Percentiles rank a stretch among this genome's conserved stretches.
phyloP scores from a whole-genome alignment of 2,888 invertebrate genomes.

The Lasioglossum morio region DNA sequence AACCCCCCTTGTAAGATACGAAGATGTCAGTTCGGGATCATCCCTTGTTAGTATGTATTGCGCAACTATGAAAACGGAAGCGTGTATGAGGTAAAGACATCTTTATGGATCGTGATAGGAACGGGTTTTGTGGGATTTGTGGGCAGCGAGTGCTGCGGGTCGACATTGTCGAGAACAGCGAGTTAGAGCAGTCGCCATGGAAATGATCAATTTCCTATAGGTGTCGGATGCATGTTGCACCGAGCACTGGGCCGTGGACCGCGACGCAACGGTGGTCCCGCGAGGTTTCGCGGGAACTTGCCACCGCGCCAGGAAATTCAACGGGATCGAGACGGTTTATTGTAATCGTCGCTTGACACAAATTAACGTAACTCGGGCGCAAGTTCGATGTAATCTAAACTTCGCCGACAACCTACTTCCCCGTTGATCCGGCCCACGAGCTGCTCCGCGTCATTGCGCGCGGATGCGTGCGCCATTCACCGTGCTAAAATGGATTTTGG shows the following conservation, averaged over 20 bases:
- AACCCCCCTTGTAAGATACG: not conserved
- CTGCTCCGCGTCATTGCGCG: slow-evolving; percentile 36
- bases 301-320: slow-evolving; percentile 26
- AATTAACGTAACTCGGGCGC: slow-evolving; percentile 53
- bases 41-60: not conserved
- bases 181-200: not conserved
- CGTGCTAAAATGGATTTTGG: slow-evolving; percentile 52
- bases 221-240: slow-evolving; percentile 6
- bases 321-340: slow-evolving; percentile 39
- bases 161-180: not conserved
- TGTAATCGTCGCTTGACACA: slow-evolving; percentile 47
- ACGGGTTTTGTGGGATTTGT: not conserved
- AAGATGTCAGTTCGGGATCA: not conserved
- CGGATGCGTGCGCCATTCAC: slow-evolving; percentile 40
- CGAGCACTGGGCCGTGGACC: slow-evolving; percentile 20
- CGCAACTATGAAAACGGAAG: not conserved
- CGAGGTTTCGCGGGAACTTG: slow-evolving; percentile 24
- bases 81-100: not conserved
- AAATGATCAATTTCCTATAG: slow-evolving; percentile 13
- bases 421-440: slow-evolving; percentile 49
- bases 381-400: slow-evolving; percentile 58
- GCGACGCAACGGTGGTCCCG: not conserved
- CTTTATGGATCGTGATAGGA: not conserved
- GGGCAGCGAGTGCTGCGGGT: not conserved
- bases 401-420: slow-evolving; percentile 59